phyloP scores from a whole-genome alignment of 2,797 vertebrate genomes.

The Dendrocincla tyrannina region DNA sequence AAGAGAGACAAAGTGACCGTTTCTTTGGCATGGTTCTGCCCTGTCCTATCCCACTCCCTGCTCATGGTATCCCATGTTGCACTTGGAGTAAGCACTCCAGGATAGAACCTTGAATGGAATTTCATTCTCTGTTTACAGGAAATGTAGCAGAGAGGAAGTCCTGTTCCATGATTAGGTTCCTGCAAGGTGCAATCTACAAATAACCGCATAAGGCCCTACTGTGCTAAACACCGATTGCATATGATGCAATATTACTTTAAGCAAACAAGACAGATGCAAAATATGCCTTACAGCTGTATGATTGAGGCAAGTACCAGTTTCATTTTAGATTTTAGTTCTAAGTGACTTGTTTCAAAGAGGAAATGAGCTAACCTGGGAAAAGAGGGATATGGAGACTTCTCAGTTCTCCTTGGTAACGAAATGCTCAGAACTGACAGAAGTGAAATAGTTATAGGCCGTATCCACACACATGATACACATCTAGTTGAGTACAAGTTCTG shows the following conservation, averaged over 20 bases:
- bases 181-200: not conserved
- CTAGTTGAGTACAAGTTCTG: not conserved
- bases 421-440: not conserved
- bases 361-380: not conserved
- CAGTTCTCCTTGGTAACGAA: not conserved
- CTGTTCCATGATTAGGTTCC: not conserved
- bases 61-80: not conserved
- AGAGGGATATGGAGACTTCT: not conserved
- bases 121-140: not conserved
- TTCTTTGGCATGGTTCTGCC: not conserved
- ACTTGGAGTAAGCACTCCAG: not conserved
- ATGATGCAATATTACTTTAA: not conserved
- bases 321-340: not conserved
- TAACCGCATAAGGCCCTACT: not conserved
- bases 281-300: not conserved
- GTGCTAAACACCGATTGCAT: not conserved
- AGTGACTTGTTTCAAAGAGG: not conserved
- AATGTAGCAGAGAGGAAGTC: not conserved
- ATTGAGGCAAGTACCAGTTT: not conserved
- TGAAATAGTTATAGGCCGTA: not conserved
- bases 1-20: not conserved
- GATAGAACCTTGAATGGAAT: not conserved
- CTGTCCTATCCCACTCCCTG: not conserved
- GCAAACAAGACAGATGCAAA: not conserved
- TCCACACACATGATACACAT: fast-evolving